Evolutionary conservation across 2,888 invertebrate species (phyloP).

Genomic region (Euzophera pinguis): DNA sequence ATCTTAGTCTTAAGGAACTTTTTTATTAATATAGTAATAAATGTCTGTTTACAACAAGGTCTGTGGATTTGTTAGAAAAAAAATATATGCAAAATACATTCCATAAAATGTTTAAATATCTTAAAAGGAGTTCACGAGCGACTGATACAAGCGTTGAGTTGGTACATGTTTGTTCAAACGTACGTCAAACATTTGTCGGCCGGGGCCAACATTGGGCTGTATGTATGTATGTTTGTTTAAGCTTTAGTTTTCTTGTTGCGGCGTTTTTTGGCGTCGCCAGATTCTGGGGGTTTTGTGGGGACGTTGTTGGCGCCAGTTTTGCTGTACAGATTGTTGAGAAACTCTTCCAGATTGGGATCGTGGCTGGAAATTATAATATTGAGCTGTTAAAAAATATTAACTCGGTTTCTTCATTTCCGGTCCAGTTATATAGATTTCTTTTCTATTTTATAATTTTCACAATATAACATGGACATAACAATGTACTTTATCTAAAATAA

Average conservation of each 20-base stretch:
- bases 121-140: not conserved
- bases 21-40: no score
- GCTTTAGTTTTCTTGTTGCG: conserved; percentile 66
- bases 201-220: not conserved
- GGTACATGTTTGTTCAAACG: not conserved
- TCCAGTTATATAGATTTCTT: no score
- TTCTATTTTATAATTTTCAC: no score
- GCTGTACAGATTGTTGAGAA: conserved; percentile 88
- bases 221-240: conserved; percentile 25
- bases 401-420: no score
- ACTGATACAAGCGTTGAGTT: not conserved
- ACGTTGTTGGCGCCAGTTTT: conserved; percentile 73
- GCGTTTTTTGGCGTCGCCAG: conserved; percentile 51
- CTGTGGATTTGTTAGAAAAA: no score
- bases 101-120: no score
- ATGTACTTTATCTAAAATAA: no score
- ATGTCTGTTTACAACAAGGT: no score
- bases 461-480: no score
- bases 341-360: conserved; percentile 89
- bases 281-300: conserved; percentile 38
- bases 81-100: no score
- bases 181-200: not conserved
- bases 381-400: no score
- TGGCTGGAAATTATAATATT: conserved; percentile 60
- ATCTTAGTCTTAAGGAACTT: no score